Base-by-base conservation (phyloP, 2,113 vertebrate species). In the Lutjanus erythropterus region DNA sequence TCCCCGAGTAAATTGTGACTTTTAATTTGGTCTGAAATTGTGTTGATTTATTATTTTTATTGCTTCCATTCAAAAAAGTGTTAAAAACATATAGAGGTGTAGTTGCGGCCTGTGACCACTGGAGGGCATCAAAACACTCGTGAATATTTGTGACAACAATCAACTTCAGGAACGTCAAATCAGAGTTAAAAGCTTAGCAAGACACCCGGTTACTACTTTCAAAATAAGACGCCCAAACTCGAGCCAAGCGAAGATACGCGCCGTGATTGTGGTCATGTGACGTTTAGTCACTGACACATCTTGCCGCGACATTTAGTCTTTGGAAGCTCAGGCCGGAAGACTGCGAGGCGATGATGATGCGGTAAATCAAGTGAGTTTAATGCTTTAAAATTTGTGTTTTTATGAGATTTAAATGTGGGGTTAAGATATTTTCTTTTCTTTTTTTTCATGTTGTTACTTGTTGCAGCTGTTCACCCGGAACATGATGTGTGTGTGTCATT, bases 281-380 rank as follows among this genome's bases (percentile, higher is more conserved):
- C 2, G 44, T 3, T 15, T 3, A 2, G 11, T 44, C 0, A 46
- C 59, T 0, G 69, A 80, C 0, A 0, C 56, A 84, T 93, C 88
- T 91, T 64, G 78, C 14, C 1, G 9, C 16, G 2, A 39, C 19
- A n/a, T 9, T 46, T 80, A 16, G 0, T 91, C 92, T 93, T 84
- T 76, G 88, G 8, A 2, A 46, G 3, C 5, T 56, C 37, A 58
- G 23, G 21, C 84, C 86, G 91, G 90, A 93, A 91, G 82, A 56
- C 4, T 60, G 8, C 65, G 31, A 14, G 31, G n/a, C 7, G 68
- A 77, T 42, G 83, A 81, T 86, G 86, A 37, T 84, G 68, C 77
- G 64, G 53, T 94, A 78, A 93, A 84, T 52, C 61, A 77, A 86
- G 89, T 91, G 44, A 88, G 91, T 91, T 70, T 44, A 44, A 42